A percentile compares a stretch with the other conserved stretches of the same genome.
Conservation (phyloP, 2,113 vertebrate genomes). For the Todiramphus saurophagus region DNA sequence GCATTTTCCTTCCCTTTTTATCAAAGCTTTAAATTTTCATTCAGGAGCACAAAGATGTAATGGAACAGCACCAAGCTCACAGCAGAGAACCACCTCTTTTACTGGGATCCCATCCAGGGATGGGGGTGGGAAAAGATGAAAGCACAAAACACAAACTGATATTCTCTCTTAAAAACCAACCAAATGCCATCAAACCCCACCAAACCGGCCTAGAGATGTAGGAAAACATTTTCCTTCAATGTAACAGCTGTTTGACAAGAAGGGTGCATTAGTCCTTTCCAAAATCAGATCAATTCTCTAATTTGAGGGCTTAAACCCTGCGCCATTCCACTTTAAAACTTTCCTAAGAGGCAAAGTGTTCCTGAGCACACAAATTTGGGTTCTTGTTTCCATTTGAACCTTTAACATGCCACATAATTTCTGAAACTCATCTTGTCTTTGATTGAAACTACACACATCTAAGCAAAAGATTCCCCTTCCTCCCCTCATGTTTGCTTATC, state of each 20-base stretch:
- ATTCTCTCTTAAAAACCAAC: neutral
- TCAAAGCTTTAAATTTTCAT: neutral
- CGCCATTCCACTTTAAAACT: neutral
- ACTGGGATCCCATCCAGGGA: neutral
- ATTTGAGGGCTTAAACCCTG: neutral
- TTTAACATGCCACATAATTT: neutral
- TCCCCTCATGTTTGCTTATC: neutral
- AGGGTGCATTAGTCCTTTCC: neutral
- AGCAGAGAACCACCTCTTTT: neutral
- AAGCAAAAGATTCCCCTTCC: neutral
- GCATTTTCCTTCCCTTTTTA: neutral
- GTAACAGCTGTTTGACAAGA: neutral
- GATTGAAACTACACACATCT: neutral
- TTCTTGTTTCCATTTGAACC: neutral
- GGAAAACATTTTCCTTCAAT: neutral
- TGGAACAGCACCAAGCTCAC: neutral
- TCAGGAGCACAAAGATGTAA: neutral
- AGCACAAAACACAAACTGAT: neutral
- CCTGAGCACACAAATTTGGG: neutral
- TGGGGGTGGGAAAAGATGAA: neutral
- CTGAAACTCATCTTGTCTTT: neutral
- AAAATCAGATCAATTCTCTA: neutral
- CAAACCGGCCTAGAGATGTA: neutral
- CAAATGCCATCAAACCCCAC: too few species aligned
- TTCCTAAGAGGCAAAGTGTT: neutral